These are phyloP conservation scores for Cynopterus sphinx DNA, from an alignment of 2,797 vertebrate genomes.

Conservation along the genomic window DNA sequence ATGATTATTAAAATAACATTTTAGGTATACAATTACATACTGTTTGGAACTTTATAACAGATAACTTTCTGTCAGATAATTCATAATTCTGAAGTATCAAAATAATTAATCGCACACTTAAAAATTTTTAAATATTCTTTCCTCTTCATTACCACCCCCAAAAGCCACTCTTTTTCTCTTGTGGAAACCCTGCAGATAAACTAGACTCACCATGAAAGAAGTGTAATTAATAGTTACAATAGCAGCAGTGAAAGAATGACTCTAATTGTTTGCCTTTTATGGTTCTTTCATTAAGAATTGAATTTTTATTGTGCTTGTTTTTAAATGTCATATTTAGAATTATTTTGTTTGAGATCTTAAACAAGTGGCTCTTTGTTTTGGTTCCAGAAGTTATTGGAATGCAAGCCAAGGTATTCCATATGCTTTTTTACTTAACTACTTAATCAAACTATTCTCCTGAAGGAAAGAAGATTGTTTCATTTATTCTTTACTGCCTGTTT, in stretches of 20 bases:
- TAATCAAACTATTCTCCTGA: slow-evolving; percentile 28
- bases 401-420: slow-evolving; percentile 56
- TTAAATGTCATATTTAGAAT: slow-evolving; percentile 83
- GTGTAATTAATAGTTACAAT: slow-evolving; percentile 82
- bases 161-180: slow-evolving; percentile 1
- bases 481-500: slow-evolving; percentile 11
- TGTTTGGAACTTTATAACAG: background rate
- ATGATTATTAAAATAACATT: slow-evolving; percentile 40
- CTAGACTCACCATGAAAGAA: slow-evolving; percentile 80
- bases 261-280: slow-evolving; percentile 82
- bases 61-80: slow-evolving; percentile 34
- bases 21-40: background rate
- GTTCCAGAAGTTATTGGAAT: slow-evolving; percentile 57
- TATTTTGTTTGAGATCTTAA: slow-evolving; percentile 71
- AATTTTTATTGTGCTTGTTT: slow-evolving; percentile 84
- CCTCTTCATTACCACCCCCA: slow-evolving; percentile 2
- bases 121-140: slow-evolving; percentile 43
- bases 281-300: slow-evolving; percentile 81
- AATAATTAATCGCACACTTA: slow-evolving; percentile 46
- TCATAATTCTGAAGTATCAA: background rate
- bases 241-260: slow-evolving; percentile 78
- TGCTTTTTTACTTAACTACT: slow-evolving; percentile 56
- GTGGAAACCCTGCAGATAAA: slow-evolving; percentile 70
- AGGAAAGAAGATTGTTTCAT: background rate
- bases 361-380: slow-evolving; percentile 61